Evolutionary conservation across 1,140 invertebrate species (phyloP).

Genomic region (Saccostrea echinata): DNA sequence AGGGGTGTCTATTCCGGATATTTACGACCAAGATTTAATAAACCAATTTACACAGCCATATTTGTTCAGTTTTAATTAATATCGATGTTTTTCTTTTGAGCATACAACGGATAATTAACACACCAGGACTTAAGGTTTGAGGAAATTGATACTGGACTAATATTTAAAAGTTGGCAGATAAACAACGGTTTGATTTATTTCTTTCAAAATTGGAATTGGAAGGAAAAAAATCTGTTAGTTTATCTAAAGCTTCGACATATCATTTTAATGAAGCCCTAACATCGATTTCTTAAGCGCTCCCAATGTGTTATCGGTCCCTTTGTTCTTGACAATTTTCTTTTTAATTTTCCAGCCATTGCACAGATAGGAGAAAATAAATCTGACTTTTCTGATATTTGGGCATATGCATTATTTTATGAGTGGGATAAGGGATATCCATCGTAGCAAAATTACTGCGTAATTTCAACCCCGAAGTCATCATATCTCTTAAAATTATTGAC

Average conservation of each 20-base stretch:
- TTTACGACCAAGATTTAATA: conserved; percentile 17
- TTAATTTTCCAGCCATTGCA: conserved; percentile 34
- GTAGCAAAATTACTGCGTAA: not conserved
- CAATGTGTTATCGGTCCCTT: not conserved
- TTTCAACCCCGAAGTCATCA: not conserved
- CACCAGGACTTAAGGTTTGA: not conserved
- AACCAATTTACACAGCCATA: not conserved
- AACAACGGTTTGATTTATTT: conserved; percentile 16
- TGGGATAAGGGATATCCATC: not conserved
- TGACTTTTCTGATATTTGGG: not conserved
- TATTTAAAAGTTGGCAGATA: conserved; percentile 25
- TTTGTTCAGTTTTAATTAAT: conserved; percentile 33
- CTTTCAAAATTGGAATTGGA: not conserved
- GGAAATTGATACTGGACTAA: conserved; percentile 23
- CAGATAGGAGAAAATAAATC: conserved; percentile 6
- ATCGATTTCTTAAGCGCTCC: not conserved
- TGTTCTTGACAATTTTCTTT: conserved; percentile 26
- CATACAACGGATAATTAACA: conserved; percentile 1
- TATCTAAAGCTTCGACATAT: not conserved
- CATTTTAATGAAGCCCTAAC: not conserved
- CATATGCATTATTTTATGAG: not conserved
- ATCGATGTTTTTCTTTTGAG: conserved; percentile 15
- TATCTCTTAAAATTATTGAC: conserved; percentile 30
- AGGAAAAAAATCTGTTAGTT: not conserved
- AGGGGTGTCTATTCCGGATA: conserved; percentile 29